Conservation (phyloP, 2,797 vertebrate species). For the Emys orbicularis region DNA sequence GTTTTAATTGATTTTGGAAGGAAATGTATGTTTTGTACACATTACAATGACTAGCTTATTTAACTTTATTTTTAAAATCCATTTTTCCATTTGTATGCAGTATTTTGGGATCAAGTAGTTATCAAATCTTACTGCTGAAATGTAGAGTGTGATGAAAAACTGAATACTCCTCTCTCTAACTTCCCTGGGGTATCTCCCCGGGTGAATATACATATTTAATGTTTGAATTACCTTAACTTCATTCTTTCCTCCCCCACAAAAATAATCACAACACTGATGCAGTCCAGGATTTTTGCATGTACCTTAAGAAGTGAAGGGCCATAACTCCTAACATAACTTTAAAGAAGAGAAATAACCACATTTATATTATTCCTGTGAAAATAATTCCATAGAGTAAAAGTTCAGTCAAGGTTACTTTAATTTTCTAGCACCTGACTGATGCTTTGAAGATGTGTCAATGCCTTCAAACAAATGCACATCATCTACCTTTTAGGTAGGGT, state of each 20-base stretch:
- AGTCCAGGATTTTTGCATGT: not conserved
- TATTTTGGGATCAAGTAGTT: not conserved
- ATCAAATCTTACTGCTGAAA: not conserved
- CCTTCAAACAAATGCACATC: not conserved
- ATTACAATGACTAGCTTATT: not conserved
- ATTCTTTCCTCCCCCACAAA: not conserved
- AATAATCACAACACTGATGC: not conserved
- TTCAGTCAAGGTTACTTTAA: fast-evolving
- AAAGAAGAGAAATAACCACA: not conserved
- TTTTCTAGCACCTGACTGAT: not conserved
- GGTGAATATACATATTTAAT: not conserved
- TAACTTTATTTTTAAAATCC: not conserved
- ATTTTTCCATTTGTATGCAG: not conserved
- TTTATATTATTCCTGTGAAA: not conserved
- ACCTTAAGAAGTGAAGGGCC: not conserved
- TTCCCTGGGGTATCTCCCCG: not conserved
- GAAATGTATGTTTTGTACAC: not conserved
- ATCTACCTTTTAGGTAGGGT: not conserved
- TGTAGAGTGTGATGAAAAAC: not conserved
- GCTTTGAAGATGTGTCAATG: not conserved
- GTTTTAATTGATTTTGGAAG: not conserved
- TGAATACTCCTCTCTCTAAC: not conserved
- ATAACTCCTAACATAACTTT: not conserved
- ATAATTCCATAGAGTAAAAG: not conserved
- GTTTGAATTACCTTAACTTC: not conserved